phyloP scores from a whole-genome alignment of 64 coral and sea anemone species.

The Porites lutea region DNA sequence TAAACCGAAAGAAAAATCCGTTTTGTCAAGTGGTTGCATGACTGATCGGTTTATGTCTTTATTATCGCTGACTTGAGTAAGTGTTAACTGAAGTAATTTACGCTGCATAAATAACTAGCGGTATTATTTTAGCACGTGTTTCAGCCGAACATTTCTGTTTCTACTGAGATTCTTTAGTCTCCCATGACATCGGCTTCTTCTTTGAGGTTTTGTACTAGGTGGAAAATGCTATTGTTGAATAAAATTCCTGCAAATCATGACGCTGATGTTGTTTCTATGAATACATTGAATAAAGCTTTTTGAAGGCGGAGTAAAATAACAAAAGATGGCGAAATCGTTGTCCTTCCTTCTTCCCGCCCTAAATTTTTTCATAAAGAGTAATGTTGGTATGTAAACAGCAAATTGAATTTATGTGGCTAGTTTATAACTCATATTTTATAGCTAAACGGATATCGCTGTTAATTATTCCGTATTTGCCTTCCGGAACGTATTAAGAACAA shows the following conservation, averaged over 20 bases:
- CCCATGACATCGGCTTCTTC: neutral
- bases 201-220: neutral
- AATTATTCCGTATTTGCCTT: too few species aligned
- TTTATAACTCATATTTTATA: neutral
- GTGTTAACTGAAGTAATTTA: neutral
- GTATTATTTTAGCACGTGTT: neutral
- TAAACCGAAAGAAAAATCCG: neutral
- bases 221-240: conserved; percentile 12
- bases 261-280: neutral
- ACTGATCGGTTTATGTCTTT: neutral
- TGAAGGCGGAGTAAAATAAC: conserved; percentile 13
- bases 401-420: neutral
- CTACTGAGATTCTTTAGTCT: neutral
- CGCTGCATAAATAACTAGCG: conserved; percentile 18
- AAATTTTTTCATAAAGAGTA: neutral
- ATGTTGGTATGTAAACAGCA: neutral
- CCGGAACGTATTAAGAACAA: too few species aligned
- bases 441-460: neutral
- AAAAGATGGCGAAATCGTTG: conserved; percentile 8
- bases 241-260: neutral
- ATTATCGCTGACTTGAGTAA: neutral
- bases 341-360: conserved; percentile 15
- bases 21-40: neutral
- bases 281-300: neutral
- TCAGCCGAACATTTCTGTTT: neutral